phyloP scores from a whole-genome alignment of 2,797 vertebrate genomes.

The Anomalospiza imberbis region DNA sequence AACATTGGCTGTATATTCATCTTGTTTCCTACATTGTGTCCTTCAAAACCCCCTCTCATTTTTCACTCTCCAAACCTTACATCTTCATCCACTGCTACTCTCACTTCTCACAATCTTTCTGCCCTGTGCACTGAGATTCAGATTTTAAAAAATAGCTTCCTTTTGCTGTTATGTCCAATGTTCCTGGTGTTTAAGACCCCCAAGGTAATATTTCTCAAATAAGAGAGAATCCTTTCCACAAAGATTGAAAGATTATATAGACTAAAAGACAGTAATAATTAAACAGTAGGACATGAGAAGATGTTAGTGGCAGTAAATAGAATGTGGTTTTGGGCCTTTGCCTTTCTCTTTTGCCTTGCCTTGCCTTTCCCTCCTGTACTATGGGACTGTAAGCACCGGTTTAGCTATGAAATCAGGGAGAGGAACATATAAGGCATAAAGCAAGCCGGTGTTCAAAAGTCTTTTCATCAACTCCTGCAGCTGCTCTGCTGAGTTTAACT shows the following conservation, averaged over 20 bases:
- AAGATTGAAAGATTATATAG: background rate
- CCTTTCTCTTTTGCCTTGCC: no score
- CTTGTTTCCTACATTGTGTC: background rate
- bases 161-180: background rate
- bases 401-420: background rate
- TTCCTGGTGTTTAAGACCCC: background rate
- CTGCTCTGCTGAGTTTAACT: background rate
- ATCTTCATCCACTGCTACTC: background rate
- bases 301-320: background rate
- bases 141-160: background rate
- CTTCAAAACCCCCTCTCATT: background rate
- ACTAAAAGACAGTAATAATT: background rate
- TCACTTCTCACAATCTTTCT: background rate
- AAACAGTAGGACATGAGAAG: background rate
- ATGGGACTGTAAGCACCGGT: background rate
- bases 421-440: background rate
- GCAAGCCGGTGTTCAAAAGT: background rate
- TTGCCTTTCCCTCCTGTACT: background rate
- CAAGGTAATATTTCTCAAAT: background rate
- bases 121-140: background rate
- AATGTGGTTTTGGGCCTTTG: rapidly evolving
- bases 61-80: background rate
- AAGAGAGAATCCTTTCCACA: background rate
- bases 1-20: background rate
- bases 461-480: background rate